These are phyloP conservation scores for Anoura caudifer DNA, from an alignment of 2,113 vertebrate species.

Conservation along the genomic window DNA sequence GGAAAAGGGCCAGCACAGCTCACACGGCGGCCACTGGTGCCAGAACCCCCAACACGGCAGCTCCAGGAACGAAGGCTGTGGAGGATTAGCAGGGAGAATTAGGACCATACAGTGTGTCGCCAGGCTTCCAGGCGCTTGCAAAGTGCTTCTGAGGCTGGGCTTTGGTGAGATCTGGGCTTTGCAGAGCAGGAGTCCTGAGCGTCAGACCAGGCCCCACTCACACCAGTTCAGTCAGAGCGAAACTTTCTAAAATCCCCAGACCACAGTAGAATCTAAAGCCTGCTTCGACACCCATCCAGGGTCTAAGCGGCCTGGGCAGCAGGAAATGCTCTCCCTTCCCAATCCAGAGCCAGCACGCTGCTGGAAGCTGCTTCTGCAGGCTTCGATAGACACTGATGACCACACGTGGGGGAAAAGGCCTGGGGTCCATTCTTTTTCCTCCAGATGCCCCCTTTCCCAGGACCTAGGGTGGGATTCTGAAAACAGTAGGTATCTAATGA, in stretches of 20 bases:
- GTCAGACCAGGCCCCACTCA: neutral
- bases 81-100: conserved; percentile 42
- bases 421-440: neutral
- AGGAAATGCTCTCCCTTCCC: neutral
- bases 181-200: neutral
- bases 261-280: neutral
- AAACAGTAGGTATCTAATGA: neutral
- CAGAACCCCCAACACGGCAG: conserved; percentile 46
- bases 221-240: neutral
- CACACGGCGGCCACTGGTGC: neutral
- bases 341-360: neutral
- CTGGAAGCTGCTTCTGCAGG: neutral
- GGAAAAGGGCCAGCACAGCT: conserved; percentile 58
- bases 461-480: neutral
- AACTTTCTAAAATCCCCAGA: neutral
- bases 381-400: neutral
- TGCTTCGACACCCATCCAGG: neutral
- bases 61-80: neutral
- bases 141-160: neutral
- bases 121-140: neutral
- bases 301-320: neutral
- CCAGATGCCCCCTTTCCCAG: neutral
- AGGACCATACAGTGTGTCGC: neutral
- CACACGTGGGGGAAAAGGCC: neutral
- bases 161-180: neutral